phyloP scores from a whole-genome alignment of 2,113 vertebrate species.

The Anhinga anhinga region DNA sequence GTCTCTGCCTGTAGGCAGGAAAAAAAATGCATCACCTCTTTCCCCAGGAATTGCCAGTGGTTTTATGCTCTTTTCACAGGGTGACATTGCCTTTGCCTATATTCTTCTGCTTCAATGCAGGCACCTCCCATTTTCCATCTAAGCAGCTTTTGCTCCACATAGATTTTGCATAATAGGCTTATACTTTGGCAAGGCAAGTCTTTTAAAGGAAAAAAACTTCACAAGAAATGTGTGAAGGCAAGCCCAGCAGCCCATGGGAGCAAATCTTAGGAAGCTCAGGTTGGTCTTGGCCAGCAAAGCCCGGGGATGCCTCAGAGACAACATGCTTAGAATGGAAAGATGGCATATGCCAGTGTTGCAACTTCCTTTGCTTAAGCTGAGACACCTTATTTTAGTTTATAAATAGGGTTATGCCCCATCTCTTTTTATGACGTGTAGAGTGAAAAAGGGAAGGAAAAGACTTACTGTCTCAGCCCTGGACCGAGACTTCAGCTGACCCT shows the following conservation, averaged over 20 bases:
- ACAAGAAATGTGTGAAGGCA: neutral
- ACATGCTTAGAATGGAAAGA: neutral
- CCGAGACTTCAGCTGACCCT: neutral
- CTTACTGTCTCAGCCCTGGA: neutral
- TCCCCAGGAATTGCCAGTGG: neutral
- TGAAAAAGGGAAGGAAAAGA: neutral
- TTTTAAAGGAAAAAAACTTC: neutral
- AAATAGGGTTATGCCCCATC: neutral
- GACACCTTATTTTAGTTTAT: neutral
- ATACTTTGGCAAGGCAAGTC: neutral
- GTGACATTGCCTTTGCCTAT: neutral
- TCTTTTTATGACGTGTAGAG: neutral
- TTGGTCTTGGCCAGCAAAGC: neutral
- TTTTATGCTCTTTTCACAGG: neutral
- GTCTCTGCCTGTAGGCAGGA: neutral
- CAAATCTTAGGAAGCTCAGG: neutral
- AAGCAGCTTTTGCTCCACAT: neutral
- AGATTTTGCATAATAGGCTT: conserved; percentile 17
- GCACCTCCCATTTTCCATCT: neutral
- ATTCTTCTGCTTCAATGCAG: neutral
- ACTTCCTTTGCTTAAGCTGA: neutral
- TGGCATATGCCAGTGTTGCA: fast-evolving
- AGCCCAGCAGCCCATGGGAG: neutral
- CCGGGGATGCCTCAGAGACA: neutral
- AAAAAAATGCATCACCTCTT: neutral